phyloP scores from a whole-genome alignment of 1,140 invertebrate species.

The Triops longicaudatus region DNA sequence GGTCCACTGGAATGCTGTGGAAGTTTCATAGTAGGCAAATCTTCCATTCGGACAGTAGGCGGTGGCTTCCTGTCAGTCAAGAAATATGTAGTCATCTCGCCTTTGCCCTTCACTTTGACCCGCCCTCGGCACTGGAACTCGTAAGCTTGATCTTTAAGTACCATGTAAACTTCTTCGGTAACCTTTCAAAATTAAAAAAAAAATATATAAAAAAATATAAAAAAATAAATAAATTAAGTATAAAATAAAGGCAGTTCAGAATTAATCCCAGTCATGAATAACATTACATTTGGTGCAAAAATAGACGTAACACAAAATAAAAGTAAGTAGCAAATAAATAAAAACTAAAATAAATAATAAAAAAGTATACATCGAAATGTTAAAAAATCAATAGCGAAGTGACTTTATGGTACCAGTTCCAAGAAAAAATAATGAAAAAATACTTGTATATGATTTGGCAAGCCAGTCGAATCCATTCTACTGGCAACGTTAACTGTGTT shows the following conservation, averaged over 20 bases:
- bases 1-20: conserved; percentile 19
- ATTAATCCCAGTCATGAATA: not conserved
- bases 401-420: no score
- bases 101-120: conserved; percentile 87
- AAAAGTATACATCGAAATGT: conserved; percentile 13
- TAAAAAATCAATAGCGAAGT: not conserved
- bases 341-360: conserved; percentile 17
- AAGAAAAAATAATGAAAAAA: not conserved
- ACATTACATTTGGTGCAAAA: not conserved
- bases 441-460: conserved; percentile 72
- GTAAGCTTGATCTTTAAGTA: conserved; percentile 60
- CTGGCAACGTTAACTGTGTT: conserved; percentile 91
- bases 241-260: no score
- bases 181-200: conserved; percentile 45
- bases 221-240: not conserved
- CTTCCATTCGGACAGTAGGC: conserved; percentile 47
- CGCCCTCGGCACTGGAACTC: conserved; percentile 72
- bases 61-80: conserved; percentile 58
- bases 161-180: conserved; percentile 70
- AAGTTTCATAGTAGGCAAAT: conserved; percentile 38
- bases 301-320: no score
- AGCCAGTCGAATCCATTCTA: conserved; percentile 75
- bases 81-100: conserved; percentile 89
- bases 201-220: not conserved
- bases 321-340: no score